Percentiles rank a stretch among this genome's conserved stretches.
Conservation (phyloP, 1,140 invertebrate species). For the Solen grandis region DNA sequence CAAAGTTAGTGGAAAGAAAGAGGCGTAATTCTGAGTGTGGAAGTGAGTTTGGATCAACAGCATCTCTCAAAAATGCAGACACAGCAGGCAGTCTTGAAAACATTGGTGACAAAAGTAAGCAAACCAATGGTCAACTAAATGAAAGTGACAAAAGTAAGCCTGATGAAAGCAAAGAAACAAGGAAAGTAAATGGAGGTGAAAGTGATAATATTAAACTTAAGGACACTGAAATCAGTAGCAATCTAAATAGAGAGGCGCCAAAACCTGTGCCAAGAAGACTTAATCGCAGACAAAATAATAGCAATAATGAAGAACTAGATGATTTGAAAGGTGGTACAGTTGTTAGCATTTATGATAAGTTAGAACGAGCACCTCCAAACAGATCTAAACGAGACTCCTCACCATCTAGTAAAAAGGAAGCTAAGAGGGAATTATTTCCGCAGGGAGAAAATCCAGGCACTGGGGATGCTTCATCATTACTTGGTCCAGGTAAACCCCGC, state of each 20-base stretch:
- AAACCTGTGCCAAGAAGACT: conserved; percentile 56
- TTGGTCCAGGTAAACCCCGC: conserved; percentile 35
- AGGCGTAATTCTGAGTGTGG: conserved; percentile 63
- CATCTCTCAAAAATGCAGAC: conserved; percentile 56
- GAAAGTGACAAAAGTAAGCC: conserved; percentile 81
- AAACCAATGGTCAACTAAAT: conserved; percentile 67
- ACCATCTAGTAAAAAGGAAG: conserved; percentile 5
- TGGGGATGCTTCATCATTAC: conserved; percentile 11
- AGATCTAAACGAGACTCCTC: neutral
- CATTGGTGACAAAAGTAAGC: conserved; percentile 5
- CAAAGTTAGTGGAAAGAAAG: conserved; percentile 72
- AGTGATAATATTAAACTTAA: too few relatives aligned
- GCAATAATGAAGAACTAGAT: neutral
- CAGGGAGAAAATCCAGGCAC: neutral
- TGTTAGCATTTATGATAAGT: too few relatives aligned
- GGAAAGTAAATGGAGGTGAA: conserved; percentile 86
- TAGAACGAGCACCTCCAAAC: neutral
- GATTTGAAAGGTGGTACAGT: conserved; percentile 23
- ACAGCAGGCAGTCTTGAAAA: conserved; percentile 56
- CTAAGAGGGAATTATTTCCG: conserved; percentile 29
- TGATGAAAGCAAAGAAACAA: conserved; percentile 83
- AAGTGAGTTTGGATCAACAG: conserved; percentile 70
- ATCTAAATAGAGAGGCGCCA: conserved; percentile 36
- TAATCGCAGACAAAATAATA: conserved; percentile 2
- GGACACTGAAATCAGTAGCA: conserved; percentile 82